phyloP scores from a whole-genome alignment of 2,888 invertebrate species.

The Napeogenes inachia region DNA sequence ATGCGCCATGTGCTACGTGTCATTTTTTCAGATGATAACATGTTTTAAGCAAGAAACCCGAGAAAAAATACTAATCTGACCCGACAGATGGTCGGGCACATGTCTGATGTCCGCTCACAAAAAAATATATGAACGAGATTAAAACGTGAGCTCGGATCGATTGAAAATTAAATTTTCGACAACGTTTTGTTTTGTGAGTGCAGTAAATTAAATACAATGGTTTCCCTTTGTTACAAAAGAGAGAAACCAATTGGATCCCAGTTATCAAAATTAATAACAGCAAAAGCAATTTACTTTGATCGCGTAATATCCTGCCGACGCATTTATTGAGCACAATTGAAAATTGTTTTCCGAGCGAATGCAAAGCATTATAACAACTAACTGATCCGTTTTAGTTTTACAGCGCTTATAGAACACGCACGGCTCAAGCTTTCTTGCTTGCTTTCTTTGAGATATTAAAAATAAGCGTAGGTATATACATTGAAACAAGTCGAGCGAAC shows the following conservation, averaged over 20 bases:
- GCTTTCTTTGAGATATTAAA: conserved; percentile 3
- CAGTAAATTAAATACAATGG: conserved; percentile 71
- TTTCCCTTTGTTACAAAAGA: conserved; percentile 76
- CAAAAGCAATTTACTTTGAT: conserved; percentile 70
- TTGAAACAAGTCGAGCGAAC: conserved; percentile 13
- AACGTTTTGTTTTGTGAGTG: conserved; percentile 59
- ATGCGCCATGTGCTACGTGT: conserved; percentile 71
- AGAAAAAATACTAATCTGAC: conserved; percentile 68
- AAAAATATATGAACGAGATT: conserved; percentile 37
- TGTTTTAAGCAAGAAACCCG: conserved; percentile 64
- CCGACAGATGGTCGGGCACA: conserved; percentile 70
- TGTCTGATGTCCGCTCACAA: conserved; percentile 61
- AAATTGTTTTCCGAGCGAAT: conserved; percentile 52
- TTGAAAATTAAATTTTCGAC: conserved; percentile 48
- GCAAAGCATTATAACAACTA: conserved; percentile 34
- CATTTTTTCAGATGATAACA: conserved; percentile 66
- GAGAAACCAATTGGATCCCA: conserved; percentile 75
- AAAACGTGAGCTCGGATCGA: conserved; percentile 33
- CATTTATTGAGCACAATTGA: conserved; percentile 60
- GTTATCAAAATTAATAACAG: conserved; percentile 76
- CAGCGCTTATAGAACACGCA: conserved; percentile 12
- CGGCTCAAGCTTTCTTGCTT: background rate
- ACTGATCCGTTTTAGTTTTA: conserved; percentile 25
- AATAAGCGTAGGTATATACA: conserved; percentile 10
- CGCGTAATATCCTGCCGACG: conserved; percentile 70